Base-by-base conservation (phyloP, 2,113 vertebrate species). In the Eurystomus gularis region DNA sequence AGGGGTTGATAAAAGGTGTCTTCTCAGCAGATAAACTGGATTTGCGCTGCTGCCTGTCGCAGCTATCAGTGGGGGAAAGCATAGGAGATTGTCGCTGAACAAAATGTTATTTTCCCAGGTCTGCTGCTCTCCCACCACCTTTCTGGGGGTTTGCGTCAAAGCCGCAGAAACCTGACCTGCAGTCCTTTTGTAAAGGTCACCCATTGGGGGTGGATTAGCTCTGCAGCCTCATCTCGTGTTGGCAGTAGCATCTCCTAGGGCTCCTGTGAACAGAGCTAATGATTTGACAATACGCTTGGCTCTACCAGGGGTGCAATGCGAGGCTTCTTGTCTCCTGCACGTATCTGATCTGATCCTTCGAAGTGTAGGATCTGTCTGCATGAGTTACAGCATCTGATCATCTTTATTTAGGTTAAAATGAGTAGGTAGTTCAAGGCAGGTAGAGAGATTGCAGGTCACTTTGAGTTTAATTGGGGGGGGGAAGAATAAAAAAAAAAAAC, bases 301-400 rank as follows among this genome's bases (percentile, higher is more conserved):
- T 0, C 1, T 64, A n/a, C n/a, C 5, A 28, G 33, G 42, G 39
- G 2, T 55, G 35, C 78, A 57, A 15, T 3, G 2, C 37, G 66
- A 68, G 65, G 21, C 25, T 66, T 82, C 11, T 57, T 61, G 19
- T 40, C 46, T 82, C 33, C 48, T 87, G 46, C 2, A 3, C 28
- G 8, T 26, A 15, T 29, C 65, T 68, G 35, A 44, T 68, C 48
- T 55, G 48, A 31, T 70, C 57, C 5, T 11, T 60, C 8, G 16
- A 26, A 40, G 10, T 10, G 40, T 17, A 72, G 77, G 13, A 39
- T 61, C n/a, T 39, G 9, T 46, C 78, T 85, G 60, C 13, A 28
- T 0, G 2, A 40, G 7, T 87, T 86, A 70, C 10, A 20, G 28
- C 31, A 46, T 4, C 35, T 55, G 42, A 23, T 54, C 31, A 35